phyloP scores from a whole-genome alignment of 2,113 vertebrate species.

The Neogale vison region DNA sequence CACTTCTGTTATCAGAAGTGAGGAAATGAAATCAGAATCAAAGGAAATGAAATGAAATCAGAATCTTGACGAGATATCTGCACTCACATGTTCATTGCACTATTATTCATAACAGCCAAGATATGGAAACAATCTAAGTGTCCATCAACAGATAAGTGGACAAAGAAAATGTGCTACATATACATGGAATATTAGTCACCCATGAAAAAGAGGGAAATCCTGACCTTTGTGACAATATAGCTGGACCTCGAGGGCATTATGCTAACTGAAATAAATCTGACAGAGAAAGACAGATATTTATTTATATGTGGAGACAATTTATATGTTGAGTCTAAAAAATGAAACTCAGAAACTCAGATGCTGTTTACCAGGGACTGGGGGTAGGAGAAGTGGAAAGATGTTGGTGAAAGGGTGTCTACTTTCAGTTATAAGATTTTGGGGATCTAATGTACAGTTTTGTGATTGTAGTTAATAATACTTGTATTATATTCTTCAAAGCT shows the following conservation, averaged over 20 bases:
- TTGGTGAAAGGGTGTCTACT: neutral
- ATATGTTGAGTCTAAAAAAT: neutral
- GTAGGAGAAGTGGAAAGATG: neutral
- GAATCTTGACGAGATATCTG: neutral
- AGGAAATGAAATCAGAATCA: neutral
- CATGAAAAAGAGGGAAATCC: neutral
- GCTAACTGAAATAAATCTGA: neutral
- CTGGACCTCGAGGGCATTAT: neutral
- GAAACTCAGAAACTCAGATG: neutral
- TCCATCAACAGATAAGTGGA: neutral
- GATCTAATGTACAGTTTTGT: neutral
- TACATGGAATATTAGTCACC: neutral
- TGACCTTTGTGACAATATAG: neutral
- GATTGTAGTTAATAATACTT: neutral
- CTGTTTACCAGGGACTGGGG: neutral
- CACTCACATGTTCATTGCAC: neutral
- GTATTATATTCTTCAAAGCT: neutral
- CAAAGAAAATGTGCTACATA: neutral
- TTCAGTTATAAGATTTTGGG: neutral
- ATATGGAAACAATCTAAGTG: neutral
- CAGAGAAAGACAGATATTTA: neutral
- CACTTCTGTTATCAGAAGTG: neutral
- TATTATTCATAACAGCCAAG: neutral
- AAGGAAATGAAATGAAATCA: neutral
- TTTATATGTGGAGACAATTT: neutral